A percentile compares a stretch with the other conserved stretches of the same genome.
Conservation (phyloP, 1,140 invertebrate species). For the Magallana angulata region DNA sequence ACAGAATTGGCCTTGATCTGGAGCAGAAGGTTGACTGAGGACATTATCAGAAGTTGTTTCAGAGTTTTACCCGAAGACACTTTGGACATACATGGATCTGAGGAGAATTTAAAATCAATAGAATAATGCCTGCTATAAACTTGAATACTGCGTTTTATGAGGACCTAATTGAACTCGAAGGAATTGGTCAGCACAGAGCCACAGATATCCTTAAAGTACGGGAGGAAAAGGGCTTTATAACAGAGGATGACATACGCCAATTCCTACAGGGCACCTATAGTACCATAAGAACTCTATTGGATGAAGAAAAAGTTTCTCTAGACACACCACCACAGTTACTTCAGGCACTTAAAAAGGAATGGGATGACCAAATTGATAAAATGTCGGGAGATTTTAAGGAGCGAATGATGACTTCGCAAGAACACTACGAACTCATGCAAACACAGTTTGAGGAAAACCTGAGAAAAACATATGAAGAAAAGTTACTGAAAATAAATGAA, state of each 20-base stretch:
- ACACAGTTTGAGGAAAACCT: neutral
- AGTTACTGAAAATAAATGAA: conserved; percentile 12
- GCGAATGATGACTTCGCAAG: neutral
- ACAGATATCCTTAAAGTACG: neutral
- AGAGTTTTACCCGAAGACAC: neutral
- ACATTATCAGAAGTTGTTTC: neutral
- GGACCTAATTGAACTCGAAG: neutral
- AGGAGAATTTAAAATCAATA: conserved; percentile 5
- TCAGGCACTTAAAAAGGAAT: neutral
- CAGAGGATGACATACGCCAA: neutral
- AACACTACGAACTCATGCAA: conserved; percentile 15
- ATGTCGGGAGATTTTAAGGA: neutral
- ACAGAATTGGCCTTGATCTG: neutral
- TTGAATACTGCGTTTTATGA: conserved; percentile 4
- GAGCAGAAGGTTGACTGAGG: conserved; percentile 8
- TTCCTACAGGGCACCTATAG: conserved; percentile 2
- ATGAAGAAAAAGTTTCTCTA: neutral
- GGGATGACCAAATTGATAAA: neutral
- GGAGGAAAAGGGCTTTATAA: neutral
- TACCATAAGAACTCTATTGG: neutral
- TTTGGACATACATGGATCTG: neutral
- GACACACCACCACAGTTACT: conserved; percentile 1
- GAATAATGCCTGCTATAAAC: neutral
- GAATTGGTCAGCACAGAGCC: neutral
- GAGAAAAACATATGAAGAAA: neutral